These are phyloP conservation scores for Pristiophorus japonicus DNA, from an alignment of 2,113 vertebrate species.

Conservation along the genomic window DNA sequence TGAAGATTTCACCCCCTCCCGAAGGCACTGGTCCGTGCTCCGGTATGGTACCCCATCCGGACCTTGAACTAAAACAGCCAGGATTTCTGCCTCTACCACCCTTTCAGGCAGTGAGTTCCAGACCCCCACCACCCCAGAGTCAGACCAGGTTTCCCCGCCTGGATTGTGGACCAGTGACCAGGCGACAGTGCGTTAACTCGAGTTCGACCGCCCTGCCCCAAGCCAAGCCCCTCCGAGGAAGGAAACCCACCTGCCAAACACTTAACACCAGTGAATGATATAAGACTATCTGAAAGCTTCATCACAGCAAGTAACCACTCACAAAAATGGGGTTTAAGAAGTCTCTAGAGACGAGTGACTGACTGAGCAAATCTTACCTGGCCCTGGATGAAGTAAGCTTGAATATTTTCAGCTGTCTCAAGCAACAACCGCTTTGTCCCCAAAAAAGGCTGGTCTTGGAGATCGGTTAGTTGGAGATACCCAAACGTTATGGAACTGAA, in stretches of 20 bases:
- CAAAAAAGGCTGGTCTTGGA: background rate
- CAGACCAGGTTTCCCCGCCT: no score
- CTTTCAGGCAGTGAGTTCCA: no score
- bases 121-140: no score
- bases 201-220: background rate
- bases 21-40: background rate
- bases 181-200: background rate
- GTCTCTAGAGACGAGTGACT: background rate
- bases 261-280: background rate
- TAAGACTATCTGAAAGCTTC: background rate
- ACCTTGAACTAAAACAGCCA: background rate
- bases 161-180: no score
- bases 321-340: no score
- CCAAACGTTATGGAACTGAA: background rate
- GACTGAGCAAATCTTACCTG: background rate
- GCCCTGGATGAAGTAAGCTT: no score
- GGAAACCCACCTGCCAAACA: no score
- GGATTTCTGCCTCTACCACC: no score
- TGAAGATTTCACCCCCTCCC: background rate
- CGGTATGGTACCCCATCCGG: background rate
- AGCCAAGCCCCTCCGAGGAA: background rate
- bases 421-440: background rate
- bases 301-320: background rate
- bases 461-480: no score
- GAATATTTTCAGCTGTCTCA: background rate